phyloP scores from a whole-genome alignment of 2,888 invertebrate species.

The Scaptodrosophila latifasciaeformis region DNA sequence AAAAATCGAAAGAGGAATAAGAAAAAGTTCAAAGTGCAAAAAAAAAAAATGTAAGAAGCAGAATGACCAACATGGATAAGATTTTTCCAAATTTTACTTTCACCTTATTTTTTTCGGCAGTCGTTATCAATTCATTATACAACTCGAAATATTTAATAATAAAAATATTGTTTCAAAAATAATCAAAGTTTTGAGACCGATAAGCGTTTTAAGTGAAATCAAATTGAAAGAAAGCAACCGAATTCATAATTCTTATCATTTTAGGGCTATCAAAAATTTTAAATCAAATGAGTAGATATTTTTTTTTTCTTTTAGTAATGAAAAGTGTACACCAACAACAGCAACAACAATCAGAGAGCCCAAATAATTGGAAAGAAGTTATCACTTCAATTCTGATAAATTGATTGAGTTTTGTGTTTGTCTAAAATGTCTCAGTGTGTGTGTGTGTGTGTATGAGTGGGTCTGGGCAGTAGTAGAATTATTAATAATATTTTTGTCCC shows the following conservation, averaged over 20 bases:
- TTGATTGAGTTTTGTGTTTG: conserved; percentile 59
- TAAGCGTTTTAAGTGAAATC: background rate
- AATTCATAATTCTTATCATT: conserved; percentile 45
- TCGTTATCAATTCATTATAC: too few species aligned
- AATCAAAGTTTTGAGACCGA: too few species aligned
- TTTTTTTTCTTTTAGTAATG: conserved; percentile 43
- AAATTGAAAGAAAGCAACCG: too few species aligned
- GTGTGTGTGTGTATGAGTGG: conserved; percentile 1
- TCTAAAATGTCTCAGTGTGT: background rate
- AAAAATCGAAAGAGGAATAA: background rate
- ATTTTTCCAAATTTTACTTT: too few species aligned
- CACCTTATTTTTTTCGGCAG: background rate
- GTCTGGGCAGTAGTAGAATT: too few species aligned
- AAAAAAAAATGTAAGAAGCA: background rate
- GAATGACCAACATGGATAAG: background rate
- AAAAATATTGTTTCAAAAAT: background rate
- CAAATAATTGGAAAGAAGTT: background rate
- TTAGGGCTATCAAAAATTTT: conserved; percentile 61
- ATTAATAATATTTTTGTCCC: too few species aligned
- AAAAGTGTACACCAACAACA: conserved; percentile 53
- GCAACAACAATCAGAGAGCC: conserved; percentile 16
- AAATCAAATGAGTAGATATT: conserved; percentile 7
- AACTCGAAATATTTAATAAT: background rate
- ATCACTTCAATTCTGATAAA: conserved; percentile 45
- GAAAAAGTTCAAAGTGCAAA: conserved; percentile 4